Percentiles rank a stretch among this genome's conserved stretches.
These are phyloP conservation scores for Argopecten irradians DNA, from an alignment of 1,140 invertebrate genomes.

Conservation along the genomic window DNA sequence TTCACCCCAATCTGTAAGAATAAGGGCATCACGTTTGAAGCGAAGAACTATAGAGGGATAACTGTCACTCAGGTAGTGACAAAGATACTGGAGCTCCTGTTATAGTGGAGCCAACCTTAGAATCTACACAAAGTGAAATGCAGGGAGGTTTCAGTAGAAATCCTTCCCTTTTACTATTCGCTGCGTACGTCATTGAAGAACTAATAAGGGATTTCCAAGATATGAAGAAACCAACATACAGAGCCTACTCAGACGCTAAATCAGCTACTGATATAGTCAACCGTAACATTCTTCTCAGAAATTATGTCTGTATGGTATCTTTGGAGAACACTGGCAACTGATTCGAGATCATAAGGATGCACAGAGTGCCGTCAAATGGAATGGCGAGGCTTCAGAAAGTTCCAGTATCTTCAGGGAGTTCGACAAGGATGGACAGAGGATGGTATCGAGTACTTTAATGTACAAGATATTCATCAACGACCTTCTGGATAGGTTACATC, in stretches of 20 bases:
- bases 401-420: background rate
- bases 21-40: background rate
- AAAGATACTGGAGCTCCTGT: constrained; percentile 10
- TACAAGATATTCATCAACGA: constrained; percentile 28
- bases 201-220: background rate
- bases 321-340: background rate
- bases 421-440: background rate
- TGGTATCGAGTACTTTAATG: background rate
- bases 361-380: constrained; percentile 12
- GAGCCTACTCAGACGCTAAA: constrained; percentile 5
- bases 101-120: background rate
- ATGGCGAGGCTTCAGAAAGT: background rate
- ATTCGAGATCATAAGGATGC: background rate
- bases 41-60: constrained; percentile 35
- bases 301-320: constrained; percentile 19
- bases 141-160: constrained; percentile 28
- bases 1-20: constrained; percentile 32
- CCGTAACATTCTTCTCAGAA: constrained; percentile 25
- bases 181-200: constrained; percentile 30
- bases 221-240: background rate
- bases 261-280: constrained; percentile 31
- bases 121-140: background rate
- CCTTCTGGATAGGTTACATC: background rate
- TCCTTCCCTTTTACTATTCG: constrained; percentile 18
- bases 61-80: constrained; percentile 3